phyloP scores from a whole-genome alignment of 1,140 invertebrate species.

The Lepidurus packardi region DNA sequence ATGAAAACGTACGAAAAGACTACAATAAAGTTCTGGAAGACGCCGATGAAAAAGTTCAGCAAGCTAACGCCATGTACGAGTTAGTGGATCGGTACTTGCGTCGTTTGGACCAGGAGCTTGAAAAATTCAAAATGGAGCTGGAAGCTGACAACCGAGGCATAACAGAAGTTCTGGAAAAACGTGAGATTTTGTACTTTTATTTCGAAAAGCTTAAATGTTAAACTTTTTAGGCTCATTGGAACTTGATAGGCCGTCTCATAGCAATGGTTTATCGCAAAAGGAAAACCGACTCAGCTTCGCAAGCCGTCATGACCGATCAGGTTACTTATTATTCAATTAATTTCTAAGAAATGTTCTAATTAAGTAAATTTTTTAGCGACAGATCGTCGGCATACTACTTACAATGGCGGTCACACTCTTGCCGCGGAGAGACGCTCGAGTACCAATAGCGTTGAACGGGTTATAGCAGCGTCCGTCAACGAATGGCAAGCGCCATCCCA shows the following conservation, averaged over 20 bases:
- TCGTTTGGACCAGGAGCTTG: constrained; percentile 85
- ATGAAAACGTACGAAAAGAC: constrained; percentile 74
- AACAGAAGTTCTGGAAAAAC: constrained; percentile 89
- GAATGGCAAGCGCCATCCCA: constrained; percentile 33
- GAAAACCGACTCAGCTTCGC: constrained; percentile 25
- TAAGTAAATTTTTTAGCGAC: not conserved
- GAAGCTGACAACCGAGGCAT: constrained; percentile 98
- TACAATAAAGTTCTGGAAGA: constrained; percentile 91
- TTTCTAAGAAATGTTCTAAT: not conserved
- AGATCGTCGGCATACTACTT: constrained; percentile 36
- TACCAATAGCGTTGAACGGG: constrained; percentile 37
- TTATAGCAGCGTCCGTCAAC: constrained; percentile 29
- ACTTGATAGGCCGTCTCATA: constrained; percentile 45
- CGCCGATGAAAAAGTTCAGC: constrained; percentile 73
- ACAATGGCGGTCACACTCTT: constrained; percentile 33
- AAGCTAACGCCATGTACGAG: constrained; percentile 91
- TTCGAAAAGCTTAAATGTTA: constrained; percentile 28
- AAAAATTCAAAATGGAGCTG: constrained; percentile 97
- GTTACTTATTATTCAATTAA: not conserved
- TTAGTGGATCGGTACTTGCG: constrained; percentile 87
- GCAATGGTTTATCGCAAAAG: constrained; percentile 35
- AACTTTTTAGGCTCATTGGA: constrained; percentile 47
- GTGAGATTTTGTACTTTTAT: constrained; percentile 40
- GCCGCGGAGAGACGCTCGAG: constrained; percentile 38
- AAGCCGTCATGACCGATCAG: not conserved